Evolutionary conservation across 2,888 invertebrate genomes (phyloP), one percentile per base, ranked within the genome.

Genomic region (Habrosyne pyritoides): DNA sequence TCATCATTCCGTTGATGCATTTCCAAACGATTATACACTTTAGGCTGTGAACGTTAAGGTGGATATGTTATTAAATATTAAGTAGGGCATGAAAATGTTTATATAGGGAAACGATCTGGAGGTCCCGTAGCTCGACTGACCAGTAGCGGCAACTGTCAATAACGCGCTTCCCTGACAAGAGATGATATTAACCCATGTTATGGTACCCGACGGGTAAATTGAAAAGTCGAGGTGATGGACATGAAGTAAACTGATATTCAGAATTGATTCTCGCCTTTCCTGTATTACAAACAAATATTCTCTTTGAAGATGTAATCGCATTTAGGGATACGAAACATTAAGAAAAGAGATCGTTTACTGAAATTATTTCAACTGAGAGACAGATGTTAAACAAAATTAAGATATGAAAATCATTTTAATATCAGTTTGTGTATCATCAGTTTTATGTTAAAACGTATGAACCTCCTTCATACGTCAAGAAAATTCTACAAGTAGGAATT

Each of bases 131-230:
- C 5, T 21, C 30, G 30, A 2, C 2, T 10, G 36, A 2, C 36
- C 12, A 36, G 21, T 14, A 14, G 26, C n/a, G 26, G 2, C 47
- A 69, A 59, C 69, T 73, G 75, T 80, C 81, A 75, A 79, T 76
- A 74, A 60, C 53, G 60, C 65, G 63, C 67, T 74, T 76, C 69
- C 67, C 55, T 67, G 54, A 42, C 48, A 33, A 52, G 64, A 61
- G 64, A 64, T 66, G 63, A 57, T 73, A 67, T 67, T 60, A 67
- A 69, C 69, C 69, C 67, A 61, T 64, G 67, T 70, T 66, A 62
- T 60, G 59, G 60, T 61, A 54, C 57, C 53, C 57, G 66, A 42
- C 21, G 54, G 54, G 46, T 56, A 58, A 62, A 72, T 71, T 67
- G 68, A 68, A 71, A 72, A 64, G 69, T 66, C 64, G 59, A 55